Base-by-base conservation (phyloP, 2,797 vertebrate species). In the Amblyopsis hoosieri region DNA sequence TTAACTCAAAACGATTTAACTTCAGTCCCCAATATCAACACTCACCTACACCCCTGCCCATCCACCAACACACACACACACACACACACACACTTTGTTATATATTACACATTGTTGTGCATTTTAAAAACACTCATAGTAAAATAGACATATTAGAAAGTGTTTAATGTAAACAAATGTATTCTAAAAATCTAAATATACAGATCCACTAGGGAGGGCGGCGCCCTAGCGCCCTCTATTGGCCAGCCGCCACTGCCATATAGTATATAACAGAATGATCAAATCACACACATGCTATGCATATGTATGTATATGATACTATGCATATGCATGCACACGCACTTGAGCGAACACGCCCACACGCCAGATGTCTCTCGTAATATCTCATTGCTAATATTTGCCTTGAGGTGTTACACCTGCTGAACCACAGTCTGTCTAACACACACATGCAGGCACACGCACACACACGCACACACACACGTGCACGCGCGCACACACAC, bases 331-430 rank as follows among this genome's bases (percentile, higher is more conserved):
- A 77, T 74, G 77, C 62, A 61, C 71, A 67, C 53, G 71, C 74
- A 73, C 71, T 76, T 75, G 70, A 81, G 74, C 45, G 11, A 67
- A 80, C 80, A 76, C 70, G 79, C 75, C 72, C 66, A 72, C 76
- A 72, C 69, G 69, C 77, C 87, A 90, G 80, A 85, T 87, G 83
- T 85, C 80, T 87, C 59, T 71, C 81, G 76, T 85, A 84, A 86
- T 83, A 83, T 89, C 83, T 76, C 76, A 71, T 72, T 52, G 51
- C 68, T 77, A 66, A 70, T 76, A 74, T 81, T 85, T 86, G 81
- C 84, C 87, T 86, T 54, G 63, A 84, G 84, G 78, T 85, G 80
- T 67, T 83, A 77, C 85, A 86, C 80, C 82, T 87, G 80, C 85
- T 81, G 79, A 81, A 79, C 73, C 75, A 72, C 80, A 87, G 80